Evolutionary conservation across 1,140 invertebrate genomes (phyloP).

Genomic region (Homalodisca vitripennis): DNA sequence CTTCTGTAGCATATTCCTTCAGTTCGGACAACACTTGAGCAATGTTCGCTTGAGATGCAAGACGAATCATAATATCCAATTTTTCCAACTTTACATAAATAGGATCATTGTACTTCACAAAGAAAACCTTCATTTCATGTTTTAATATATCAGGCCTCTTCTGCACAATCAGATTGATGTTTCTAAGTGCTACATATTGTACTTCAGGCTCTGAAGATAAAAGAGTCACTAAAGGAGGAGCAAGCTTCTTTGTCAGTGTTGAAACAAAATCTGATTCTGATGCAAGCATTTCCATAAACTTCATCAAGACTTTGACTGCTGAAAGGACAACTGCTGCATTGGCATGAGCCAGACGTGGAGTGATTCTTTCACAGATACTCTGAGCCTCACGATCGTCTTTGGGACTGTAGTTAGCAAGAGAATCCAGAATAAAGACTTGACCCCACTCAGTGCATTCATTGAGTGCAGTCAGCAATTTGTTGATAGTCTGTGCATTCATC

Average conservation of each 20-base stretch:
- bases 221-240: constrained; percentile 97
- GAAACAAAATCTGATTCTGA: constrained; percentile 92
- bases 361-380: constrained; percentile 98
- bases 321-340: constrained; percentile 99
- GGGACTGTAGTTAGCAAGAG: constrained; percentile 95
- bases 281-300: constrained; percentile 96
- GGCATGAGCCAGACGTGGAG: constrained; percentile 95
- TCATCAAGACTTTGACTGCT: constrained; percentile 97
- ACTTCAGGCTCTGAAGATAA: constrained; percentile 98
- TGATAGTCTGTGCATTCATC: constrained; percentile 97
- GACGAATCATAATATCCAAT: constrained; percentile 98
- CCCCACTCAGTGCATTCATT: constrained; percentile 99
- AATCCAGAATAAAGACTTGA: constrained; percentile 98
- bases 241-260: constrained; percentile 94
- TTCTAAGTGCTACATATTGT: constrained; percentile 97
- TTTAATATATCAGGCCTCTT: constrained; percentile 99
- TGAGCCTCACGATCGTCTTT: constrained; percentile 99
- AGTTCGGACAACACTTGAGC: constrained; percentile 97
- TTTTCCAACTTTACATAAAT: constrained; percentile 99
- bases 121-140: constrained; percentile 99
- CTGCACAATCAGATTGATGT: constrained; percentile 99
- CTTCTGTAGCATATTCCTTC: constrained; percentile 76
- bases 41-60: constrained; percentile 98
- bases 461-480: constrained; percentile 96
- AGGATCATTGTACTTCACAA: constrained; percentile 99